Percentiles rank a stretch among this genome's conserved stretches.
phyloP scores from a whole-genome alignment of 2,797 vertebrate genomes.

The Enteromius treurensis region DNA sequence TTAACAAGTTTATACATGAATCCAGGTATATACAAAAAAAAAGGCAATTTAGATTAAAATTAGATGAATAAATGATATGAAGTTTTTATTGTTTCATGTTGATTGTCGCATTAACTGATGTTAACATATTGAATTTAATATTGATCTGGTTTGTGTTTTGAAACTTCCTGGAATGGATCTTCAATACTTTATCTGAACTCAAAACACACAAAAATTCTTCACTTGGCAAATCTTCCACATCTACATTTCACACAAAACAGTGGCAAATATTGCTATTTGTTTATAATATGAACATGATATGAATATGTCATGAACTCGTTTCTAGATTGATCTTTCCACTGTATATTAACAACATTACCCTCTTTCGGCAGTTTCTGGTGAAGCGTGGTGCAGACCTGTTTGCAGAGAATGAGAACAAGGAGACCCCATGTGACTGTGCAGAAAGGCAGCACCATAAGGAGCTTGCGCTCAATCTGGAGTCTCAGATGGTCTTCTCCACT shows the following conservation, averaged over 20 bases:
- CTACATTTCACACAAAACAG: too few relatives aligned
- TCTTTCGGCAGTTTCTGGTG: conserved; percentile 84
- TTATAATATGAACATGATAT: too few relatives aligned
- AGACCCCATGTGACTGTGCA: conserved; percentile 98
- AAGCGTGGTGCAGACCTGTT: conserved; percentile 93
- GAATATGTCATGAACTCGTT: neutral
- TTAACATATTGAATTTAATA: neutral
- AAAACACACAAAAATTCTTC: neutral
- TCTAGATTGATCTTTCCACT: neutral
- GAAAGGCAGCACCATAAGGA: conserved; percentile 98
- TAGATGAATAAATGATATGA: neutral
- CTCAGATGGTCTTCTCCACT: conserved; percentile 98
- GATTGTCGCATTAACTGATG: neutral
- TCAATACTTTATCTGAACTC: neutral
- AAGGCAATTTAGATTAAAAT: neutral
- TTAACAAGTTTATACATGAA: neutral
- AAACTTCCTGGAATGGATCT: neutral
- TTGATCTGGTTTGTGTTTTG: neutral
- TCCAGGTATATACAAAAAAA: neutral
- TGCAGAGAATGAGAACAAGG: conserved; percentile 95
- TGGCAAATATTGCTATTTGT: neutral
- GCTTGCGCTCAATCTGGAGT: conserved; percentile 95
- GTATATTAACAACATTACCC: neutral
- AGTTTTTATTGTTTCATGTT: neutral
- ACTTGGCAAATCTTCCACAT: neutral